A percentile compares a stretch with the other conserved stretches of the same genome.
phyloP scores from a whole-genome alignment of 2,113 vertebrate genomes.

The Nyctibius bracteatus region DNA sequence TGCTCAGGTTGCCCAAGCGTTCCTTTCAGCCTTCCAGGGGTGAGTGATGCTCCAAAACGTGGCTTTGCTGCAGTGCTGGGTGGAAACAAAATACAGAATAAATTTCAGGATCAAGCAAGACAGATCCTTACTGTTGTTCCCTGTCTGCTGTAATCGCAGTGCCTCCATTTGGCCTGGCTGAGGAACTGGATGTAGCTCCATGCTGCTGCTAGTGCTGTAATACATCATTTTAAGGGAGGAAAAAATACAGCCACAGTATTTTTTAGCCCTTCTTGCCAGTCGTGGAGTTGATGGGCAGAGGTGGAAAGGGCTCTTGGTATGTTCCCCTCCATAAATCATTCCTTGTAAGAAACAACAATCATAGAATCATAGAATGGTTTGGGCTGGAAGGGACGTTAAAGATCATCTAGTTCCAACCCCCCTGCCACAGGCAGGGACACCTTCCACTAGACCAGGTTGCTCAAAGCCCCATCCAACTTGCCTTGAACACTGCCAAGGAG shows the following conservation, averaged over 20 bases:
- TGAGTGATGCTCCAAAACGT: background rate
- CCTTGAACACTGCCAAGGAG: too few species aligned
- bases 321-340: background rate
- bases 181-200: fast-evolving
- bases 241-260: background rate
- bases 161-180: background rate
- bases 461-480: too few species aligned
- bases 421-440: too few species aligned
- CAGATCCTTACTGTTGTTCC: background rate
- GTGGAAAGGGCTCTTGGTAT: background rate
- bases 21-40: background rate
- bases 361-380: too few species aligned
- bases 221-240: background rate
- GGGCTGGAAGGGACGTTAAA: too few species aligned
- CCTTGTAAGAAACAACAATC: background rate
- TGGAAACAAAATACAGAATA: background rate
- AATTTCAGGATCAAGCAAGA: constrained; percentile 3
- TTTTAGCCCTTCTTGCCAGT: background rate
- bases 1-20: background rate
- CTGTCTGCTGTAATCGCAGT: background rate
- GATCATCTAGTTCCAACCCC: too few species aligned
- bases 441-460: too few species aligned
- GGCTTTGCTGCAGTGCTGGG: background rate
- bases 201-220: background rate
- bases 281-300: background rate